A percentile compares a stretch with the other conserved stretches of the same genome.
Evolutionary conservation across 2,797 vertebrate genomes (phyloP).

Genomic region (Tiaroga cobitis): DNA sequence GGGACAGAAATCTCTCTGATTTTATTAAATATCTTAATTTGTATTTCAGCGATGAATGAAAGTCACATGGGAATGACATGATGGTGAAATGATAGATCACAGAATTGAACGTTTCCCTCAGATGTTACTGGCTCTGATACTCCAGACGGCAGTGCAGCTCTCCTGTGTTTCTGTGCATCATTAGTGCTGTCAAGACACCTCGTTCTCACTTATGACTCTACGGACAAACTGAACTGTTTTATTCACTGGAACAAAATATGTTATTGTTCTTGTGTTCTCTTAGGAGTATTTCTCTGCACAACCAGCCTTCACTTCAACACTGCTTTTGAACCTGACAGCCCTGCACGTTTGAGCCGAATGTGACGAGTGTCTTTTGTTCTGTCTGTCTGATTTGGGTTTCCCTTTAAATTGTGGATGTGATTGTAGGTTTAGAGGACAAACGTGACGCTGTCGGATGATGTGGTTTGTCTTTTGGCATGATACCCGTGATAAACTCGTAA

Average conservation of each 20-base stretch:
- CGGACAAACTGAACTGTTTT: neutral
- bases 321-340: constrained; percentile 22
- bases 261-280: neutral
- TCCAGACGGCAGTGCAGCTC: neutral
- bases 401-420: neutral
- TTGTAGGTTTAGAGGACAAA: neutral
- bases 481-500: constrained; percentile 29
- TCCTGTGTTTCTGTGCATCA: neutral
- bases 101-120: neutral
- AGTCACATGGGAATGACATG: neutral
- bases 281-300: constrained; percentile 16
- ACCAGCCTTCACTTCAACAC: constrained; percentile 33
- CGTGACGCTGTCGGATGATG: neutral
- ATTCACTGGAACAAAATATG: neutral
- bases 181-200: neutral
- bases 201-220: neutral
- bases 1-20: neutral
- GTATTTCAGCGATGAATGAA: neutral
- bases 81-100: no score
- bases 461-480: constrained; percentile 7
- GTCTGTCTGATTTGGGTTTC: neutral
- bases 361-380: constrained; percentile 34
- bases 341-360: constrained; percentile 14
- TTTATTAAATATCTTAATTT: neutral
- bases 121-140: neutral